A percentile compares a stretch with the other conserved stretches of the same genome.
phyloP scores from a whole-genome alignment of 2,888 invertebrate genomes.

The Hyposoter dolosus region DNA sequence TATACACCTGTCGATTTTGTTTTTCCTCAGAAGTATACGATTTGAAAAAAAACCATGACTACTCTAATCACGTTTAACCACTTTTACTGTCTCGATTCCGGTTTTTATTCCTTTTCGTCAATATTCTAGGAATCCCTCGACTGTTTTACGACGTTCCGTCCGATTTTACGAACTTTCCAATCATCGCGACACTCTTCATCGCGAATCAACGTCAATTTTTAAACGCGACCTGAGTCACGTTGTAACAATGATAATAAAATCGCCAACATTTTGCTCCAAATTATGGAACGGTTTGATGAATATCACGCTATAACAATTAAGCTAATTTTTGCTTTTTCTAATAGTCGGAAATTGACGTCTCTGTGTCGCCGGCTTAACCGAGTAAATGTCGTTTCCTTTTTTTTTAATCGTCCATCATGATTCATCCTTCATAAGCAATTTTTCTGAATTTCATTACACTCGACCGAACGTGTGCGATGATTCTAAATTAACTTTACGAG shows the following conservation, averaged over 20 bases:
- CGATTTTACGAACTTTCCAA: constrained; percentile 40
- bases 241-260: not conserved
- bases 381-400: not conserved
- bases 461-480: not conserved
- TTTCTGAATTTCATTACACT: not conserved
- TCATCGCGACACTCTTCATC: constrained; percentile 20
- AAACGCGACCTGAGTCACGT: not conserved
- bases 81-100: constrained; percentile 44
- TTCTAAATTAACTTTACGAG: not conserved
- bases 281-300: not conserved
- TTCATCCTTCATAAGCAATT: not conserved
- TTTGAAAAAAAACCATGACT: constrained; percentile 32
- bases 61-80: constrained; percentile 52
- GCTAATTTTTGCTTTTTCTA: not conserved
- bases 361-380: not conserved
- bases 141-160: constrained; percentile 25
- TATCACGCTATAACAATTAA: not conserved
- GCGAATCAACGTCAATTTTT: not conserved
- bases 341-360: not conserved
- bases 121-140: constrained; percentile 2
- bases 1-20: constrained; percentile 73
- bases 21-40: constrained; percentile 45
- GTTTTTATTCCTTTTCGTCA: not conserved
- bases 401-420: not conserved
- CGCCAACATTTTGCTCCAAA: not conserved